phyloP scores from a whole-genome alignment of 2,888 invertebrate genomes.

The Aporophyla nigra region DNA sequence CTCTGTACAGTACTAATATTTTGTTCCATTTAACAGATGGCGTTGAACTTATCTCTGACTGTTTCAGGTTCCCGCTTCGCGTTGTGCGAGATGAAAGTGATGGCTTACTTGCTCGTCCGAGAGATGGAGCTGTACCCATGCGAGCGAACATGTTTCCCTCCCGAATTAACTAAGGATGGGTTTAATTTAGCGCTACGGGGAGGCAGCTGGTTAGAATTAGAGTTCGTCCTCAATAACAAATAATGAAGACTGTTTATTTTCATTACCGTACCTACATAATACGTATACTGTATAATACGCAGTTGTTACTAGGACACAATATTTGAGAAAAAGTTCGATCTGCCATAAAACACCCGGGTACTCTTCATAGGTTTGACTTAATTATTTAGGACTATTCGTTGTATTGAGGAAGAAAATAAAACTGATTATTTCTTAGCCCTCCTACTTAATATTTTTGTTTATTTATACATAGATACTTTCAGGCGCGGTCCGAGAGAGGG shows the following conservation, averaged over 20 bases:
- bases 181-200: slow-evolving; percentile 73
- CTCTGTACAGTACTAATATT: not conserved
- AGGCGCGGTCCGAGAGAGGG: no score
- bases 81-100: slow-evolving; percentile 80
- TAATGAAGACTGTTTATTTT: not conserved
- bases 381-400: not conserved
- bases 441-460: no score
- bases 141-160: slow-evolving; percentile 72
- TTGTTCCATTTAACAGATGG: not conserved
- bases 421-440: not conserved
- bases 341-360: not conserved
- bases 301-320: not conserved
- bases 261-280: not conserved
- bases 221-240: slow-evolving; percentile 43
- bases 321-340: not conserved
- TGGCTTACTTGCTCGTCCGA: slow-evolving; percentile 77
- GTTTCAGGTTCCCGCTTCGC: slow-evolving; percentile 80
- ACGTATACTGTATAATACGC: not conserved
- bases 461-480: no score
- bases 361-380: not conserved
- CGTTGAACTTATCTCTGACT: not conserved
- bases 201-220: slow-evolving; percentile 76
- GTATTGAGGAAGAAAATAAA: not conserved
- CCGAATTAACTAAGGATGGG: slow-evolving; percentile 62
- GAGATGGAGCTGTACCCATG: slow-evolving; percentile 75